These are phyloP conservation scores for Thymelicus sylvestris DNA, from an alignment of 2,888 invertebrate genomes.

Conservation along the genomic window DNA sequence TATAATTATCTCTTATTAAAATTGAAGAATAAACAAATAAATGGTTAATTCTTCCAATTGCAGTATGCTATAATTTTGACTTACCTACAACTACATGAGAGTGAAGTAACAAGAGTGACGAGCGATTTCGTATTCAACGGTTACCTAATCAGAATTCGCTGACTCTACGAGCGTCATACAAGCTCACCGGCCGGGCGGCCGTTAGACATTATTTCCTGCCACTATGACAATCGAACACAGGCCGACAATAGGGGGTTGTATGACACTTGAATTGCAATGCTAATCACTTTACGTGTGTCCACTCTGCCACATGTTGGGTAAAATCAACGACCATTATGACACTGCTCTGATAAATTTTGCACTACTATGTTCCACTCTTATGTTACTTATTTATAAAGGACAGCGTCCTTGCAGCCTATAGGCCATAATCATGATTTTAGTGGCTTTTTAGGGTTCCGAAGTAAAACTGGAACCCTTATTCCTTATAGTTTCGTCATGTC, in stretches of 20 bases:
- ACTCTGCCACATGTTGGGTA: neutral
- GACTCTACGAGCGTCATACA: conserved; percentile 31
- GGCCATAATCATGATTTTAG: no score
- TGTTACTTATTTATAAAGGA: no score
- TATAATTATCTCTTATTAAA: neutral
- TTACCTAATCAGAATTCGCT: conserved; percentile 39
- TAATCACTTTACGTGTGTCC: neutral
- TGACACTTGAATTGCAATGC: conserved; percentile 16
- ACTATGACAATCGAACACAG: conserved; percentile 17
- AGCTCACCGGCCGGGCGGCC: conserved; percentile 28
- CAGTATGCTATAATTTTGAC: conserved; percentile 3
- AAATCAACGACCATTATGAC: neutral
- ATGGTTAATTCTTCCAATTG: neutral
- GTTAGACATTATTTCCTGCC: conserved; percentile 15
- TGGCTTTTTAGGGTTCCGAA: no score
- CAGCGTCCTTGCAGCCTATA: no score
- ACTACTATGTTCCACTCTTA: no score
- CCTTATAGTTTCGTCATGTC: no score
- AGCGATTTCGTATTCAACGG: conserved; percentile 37
- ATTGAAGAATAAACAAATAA: neutral
- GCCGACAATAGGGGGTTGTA: conserved; percentile 8
- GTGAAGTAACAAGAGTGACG: conserved; percentile 6
- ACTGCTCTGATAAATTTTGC: neutral
- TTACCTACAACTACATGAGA: conserved; percentile 11
- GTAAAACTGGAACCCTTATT: no score